Evolutionary conservation across 1,140 invertebrate species (phyloP).

Genomic region (Rhagoletis pomonella): DNA sequence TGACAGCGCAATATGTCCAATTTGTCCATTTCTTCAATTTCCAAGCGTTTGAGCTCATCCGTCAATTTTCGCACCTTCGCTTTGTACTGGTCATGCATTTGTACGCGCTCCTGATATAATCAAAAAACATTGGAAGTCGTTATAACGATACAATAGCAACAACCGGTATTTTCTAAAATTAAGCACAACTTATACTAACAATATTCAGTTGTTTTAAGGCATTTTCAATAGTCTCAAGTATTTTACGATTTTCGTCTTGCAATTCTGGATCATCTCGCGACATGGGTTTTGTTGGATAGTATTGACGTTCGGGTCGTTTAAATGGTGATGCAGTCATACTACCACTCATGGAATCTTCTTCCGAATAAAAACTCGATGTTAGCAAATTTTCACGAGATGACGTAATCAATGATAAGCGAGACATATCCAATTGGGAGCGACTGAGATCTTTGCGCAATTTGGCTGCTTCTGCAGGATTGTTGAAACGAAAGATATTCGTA

Average conservation of each 20-base stretch:
- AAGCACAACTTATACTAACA: conserved; percentile 67
- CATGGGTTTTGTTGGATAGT: conserved; percentile 68
- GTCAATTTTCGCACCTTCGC: conserved; percentile 70
- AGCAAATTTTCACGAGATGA: conserved; percentile 82
- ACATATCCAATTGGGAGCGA: conserved; percentile 83
- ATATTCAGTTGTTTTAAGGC: conserved; percentile 78
- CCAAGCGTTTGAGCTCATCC: conserved; percentile 72
- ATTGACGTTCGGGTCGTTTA: conserved; percentile 68
- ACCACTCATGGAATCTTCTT: conserved; percentile 65
- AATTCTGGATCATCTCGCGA: conserved; percentile 71
- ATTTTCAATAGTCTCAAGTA: conserved; percentile 75
- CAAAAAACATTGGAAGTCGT: conserved; percentile 4
- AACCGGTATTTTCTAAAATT: neutral
- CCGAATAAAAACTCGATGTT: conserved; percentile 65
- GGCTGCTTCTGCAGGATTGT: conserved; percentile 92
- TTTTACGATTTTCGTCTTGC: conserved; percentile 73
- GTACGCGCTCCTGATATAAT: conserved; percentile 69
- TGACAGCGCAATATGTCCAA: conserved; percentile 68
- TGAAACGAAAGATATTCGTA: conserved; percentile 95
- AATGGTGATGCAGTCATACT: conserved; percentile 64
- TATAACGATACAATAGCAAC: neutral
- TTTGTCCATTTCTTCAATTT: conserved; percentile 73
- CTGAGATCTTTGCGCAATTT: conserved; percentile 84
- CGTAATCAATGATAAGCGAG: conserved; percentile 88
- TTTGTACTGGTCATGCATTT: conserved; percentile 73